phyloP scores from a whole-genome alignment of 2,797 vertebrate genomes.

The Pelodytes ibericus region DNA sequence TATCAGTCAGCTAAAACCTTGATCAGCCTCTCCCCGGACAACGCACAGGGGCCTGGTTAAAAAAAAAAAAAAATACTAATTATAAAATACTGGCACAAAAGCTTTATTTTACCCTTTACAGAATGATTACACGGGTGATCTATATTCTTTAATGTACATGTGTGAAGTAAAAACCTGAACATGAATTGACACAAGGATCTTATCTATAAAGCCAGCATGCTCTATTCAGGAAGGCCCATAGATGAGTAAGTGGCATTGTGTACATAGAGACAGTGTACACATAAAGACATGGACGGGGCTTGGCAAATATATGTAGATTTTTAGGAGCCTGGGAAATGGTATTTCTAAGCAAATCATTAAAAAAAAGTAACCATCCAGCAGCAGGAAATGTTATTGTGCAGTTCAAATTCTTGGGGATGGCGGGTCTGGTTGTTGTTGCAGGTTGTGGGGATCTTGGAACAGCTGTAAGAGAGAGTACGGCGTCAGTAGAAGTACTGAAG shows the following conservation, averaged over 20 bases:
- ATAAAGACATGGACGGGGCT: no score
- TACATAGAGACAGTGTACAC: no score
- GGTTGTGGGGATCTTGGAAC: no score
- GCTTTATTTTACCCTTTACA: background rate
- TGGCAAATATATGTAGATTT: no score
- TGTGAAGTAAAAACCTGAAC: slow-evolving; percentile 8
- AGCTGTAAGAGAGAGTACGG: no score
- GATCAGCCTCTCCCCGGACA: slow-evolving; percentile 25
- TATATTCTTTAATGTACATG: slow-evolving; percentile 1
- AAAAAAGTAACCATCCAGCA: no score
- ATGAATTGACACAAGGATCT: background rate
- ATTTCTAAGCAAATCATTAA: no score
- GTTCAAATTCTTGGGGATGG: no score
- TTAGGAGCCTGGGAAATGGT: no score
- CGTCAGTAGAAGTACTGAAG: no score
- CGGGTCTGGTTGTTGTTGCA: no score
- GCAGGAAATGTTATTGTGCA: no score
- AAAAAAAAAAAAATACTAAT: background rate
- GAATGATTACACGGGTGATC: background rate
- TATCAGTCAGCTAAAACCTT: slow-evolving; percentile 42
- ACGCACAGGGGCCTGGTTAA: slow-evolving; percentile 14
- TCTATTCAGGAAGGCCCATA: background rate
- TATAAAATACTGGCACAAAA: background rate
- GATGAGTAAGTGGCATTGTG: background rate
- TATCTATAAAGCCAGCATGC: background rate